Conservation (phyloP, 2,113 vertebrate species). For the Burhinus oedicnemus region DNA sequence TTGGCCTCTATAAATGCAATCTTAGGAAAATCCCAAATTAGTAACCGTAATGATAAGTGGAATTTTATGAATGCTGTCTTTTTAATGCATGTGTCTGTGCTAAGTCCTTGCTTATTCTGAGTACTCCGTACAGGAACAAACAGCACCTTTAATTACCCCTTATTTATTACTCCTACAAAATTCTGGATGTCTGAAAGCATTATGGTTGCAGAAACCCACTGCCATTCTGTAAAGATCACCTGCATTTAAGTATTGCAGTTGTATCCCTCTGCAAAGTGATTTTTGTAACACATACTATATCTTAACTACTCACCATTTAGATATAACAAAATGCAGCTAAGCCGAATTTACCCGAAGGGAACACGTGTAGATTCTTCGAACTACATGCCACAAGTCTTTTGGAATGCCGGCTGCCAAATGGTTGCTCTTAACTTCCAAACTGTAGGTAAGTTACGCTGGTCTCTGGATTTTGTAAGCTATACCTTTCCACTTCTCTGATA, state of each 20-base stretch:
- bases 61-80: neutral
- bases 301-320: slow-evolving; percentile 82
- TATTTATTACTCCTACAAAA: neutral
- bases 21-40: neutral
- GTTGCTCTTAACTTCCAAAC: slow-evolving; percentile 98
- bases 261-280: neutral
- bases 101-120: neutral
- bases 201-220: neutral
- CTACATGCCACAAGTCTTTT: slow-evolving; percentile 99
- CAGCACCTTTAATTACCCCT: neutral
- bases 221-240: neutral
- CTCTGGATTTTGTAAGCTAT: neutral
- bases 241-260: neutral
- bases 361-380: slow-evolving; percentile 97
- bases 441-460: slow-evolving; percentile 79
- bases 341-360: slow-evolving; percentile 97
- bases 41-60: neutral
- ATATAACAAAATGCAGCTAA: slow-evolving; percentile 98
- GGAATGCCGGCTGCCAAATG: slow-evolving; percentile 97
- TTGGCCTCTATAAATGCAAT: neutral
- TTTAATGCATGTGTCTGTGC: neutral
- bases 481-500: neutral
- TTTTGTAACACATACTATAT: neutral
- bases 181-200: neutral
- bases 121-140: neutral